Evolutionary conservation across 2,888 invertebrate species (phyloP).

Genomic region (Orchesella flavescens): DNA sequence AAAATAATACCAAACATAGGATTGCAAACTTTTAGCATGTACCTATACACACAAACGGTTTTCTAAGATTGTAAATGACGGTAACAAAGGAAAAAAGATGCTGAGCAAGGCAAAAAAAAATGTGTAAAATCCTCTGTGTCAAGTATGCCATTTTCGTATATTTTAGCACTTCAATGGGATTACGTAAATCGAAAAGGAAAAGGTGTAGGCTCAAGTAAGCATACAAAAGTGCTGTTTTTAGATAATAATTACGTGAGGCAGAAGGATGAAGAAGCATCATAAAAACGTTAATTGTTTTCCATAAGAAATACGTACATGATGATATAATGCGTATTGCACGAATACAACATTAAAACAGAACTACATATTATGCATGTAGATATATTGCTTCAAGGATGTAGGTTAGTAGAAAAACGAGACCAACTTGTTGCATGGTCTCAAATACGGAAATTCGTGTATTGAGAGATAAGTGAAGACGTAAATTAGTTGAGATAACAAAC

Average conservation of each 20-base stretch:
- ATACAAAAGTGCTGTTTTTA: neutral
- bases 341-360: neutral
- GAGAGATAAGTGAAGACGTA: neutral
- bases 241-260: too few species aligned
- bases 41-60: too few species aligned
- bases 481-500: neutral
- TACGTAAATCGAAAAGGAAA: constrained; percentile 1
- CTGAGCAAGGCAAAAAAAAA: constrained; percentile 18
- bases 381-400: constrained; percentile 7
- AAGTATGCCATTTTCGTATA: constrained; percentile 8
- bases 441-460: constrained; percentile 11
- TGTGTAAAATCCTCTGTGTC: constrained; percentile 5
- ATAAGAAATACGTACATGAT: too few species aligned
- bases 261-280: too few species aligned
- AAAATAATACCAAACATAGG: too few species aligned
- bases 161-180: constrained; percentile 11
- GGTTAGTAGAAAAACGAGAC: neutral
- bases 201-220: neutral
- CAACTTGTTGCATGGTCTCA: neutral
- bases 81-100: neutral
- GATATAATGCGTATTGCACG: neutral
- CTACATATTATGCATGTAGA: too few species aligned
- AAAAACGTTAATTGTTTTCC: too few species aligned
- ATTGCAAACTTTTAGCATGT: too few species aligned
- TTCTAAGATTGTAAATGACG: too few species aligned